These are phyloP conservation scores for Sebastes paucispinis DNA, from an alignment of 2,797 vertebrate genomes.

Conservation along the genomic window DNA sequence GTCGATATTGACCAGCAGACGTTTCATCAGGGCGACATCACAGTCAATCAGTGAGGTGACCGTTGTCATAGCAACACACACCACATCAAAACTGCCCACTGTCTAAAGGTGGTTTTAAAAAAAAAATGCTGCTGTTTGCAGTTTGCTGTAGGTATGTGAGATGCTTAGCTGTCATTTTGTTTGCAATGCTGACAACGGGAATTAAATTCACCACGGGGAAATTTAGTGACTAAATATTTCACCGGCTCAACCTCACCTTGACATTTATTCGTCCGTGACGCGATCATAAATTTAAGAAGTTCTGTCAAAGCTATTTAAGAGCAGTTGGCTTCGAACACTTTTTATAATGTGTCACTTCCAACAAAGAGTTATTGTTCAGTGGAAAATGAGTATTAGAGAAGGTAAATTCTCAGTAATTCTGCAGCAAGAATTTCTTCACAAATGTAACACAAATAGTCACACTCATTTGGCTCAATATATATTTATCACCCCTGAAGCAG, in stretches of 20 bases:
- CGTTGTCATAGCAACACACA: constrained; percentile 45
- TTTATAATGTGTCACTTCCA: constrained; percentile 9
- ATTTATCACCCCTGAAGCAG: constrained; percentile 37
- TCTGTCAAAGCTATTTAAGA: constrained; percentile 26
- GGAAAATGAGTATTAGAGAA: neutral
- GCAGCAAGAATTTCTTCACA: neutral
- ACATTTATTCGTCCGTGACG: constrained; percentile 42
- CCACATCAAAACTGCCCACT: constrained; percentile 47
- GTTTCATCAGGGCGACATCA: constrained; percentile 55
- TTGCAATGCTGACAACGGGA: constrained; percentile 64
- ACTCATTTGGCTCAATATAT: constrained; percentile 16
- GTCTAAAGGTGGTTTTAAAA: constrained; percentile 35
- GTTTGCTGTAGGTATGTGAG: constrained; percentile 54
- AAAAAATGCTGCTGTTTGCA: constrained; percentile 57
- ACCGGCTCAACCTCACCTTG: constrained; percentile 43
- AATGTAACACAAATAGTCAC: neutral
- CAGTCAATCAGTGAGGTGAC: constrained; percentile 43
- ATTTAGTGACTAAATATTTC: constrained; percentile 59
- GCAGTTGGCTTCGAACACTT: neutral
- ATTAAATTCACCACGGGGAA: constrained; percentile 59
- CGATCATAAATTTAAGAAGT: constrained; percentile 30
- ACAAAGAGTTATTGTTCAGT: neutral
- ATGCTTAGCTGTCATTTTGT: constrained; percentile 71
- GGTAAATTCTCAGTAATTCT: neutral
- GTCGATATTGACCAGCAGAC: constrained; percentile 52